Percentiles rank a stretch among this genome's conserved stretches.
Evolutionary conservation across 1,140 invertebrate genomes (phyloP).

Genomic region (Bombus huntii): DNA sequence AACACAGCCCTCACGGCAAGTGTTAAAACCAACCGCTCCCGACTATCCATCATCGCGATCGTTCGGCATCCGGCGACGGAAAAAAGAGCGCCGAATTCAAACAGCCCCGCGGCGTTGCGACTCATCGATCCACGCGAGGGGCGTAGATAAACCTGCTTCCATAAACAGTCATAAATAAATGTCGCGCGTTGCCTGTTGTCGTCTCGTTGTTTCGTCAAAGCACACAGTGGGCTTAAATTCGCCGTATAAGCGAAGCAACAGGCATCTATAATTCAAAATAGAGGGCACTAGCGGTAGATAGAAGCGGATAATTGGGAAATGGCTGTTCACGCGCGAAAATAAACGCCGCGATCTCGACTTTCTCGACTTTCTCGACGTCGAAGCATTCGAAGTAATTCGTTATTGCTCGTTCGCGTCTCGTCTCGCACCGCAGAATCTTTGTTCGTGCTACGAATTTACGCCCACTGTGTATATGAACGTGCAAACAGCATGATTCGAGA

Average conservation of each 20-base stretch:
- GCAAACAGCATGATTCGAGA: background rate
- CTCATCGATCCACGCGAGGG: background rate
- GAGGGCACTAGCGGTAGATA: no score
- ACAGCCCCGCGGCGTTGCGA: constrained; percentile 25
- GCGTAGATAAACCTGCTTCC: background rate
- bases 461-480: background rate
- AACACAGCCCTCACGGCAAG: constrained; percentile 3
- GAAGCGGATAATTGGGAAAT: no score
- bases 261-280: no score
- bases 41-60: constrained; percentile 22
- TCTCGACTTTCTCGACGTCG: no score
- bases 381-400: no score
- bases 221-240: background rate
- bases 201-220: background rate
- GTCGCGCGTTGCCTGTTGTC: constrained; percentile 13
- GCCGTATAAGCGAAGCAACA: no score
- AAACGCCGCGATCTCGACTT: no score
- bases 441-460: no score
- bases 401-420: no score
- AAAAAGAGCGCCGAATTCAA: constrained; percentile 18
- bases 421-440: no score
- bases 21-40: constrained; percentile 20
- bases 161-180: constrained; percentile 22
- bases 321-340: no score
- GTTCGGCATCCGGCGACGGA: background rate